A percentile compares a stretch with the other conserved stretches of the same genome.
Conservation (phyloP, 2,797 vertebrate species). For the Galago senegalensis region DNA sequence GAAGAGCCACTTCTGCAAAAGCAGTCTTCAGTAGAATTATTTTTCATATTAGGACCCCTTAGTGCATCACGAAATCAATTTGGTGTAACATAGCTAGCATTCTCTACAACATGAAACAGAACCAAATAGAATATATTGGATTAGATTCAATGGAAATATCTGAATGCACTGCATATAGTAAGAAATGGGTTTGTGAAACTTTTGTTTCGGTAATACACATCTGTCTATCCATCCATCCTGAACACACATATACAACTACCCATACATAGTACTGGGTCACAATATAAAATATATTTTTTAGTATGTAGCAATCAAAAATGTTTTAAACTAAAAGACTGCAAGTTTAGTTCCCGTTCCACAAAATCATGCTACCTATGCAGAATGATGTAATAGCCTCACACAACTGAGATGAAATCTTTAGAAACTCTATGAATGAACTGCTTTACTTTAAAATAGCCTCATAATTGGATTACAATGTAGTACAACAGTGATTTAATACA, state of each 20-base stretch:
- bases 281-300: conserved; percentile 34
- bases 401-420: neutral
- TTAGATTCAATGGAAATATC: conserved; percentile 29
- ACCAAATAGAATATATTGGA: neutral
- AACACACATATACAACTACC: conserved; percentile 9
- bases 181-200: conserved; percentile 5
- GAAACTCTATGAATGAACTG: neutral
- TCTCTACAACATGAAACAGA: neutral
- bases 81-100: neutral
- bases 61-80: neutral
- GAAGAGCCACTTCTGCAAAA: neutral
- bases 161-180: neutral
- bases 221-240: neutral
- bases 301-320: neutral
- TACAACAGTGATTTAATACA: neutral
- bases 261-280: neutral
- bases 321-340: conserved; percentile 15
- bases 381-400: neutral
- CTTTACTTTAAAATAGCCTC: conserved; percentile 11
- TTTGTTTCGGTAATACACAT: conserved; percentile 28
- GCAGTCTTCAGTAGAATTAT: neutral
- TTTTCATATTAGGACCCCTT: neutral
- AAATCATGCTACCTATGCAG: neutral
- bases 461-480: neutral
- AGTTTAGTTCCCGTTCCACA: neutral